A percentile compares a stretch with the other conserved stretches of the same genome.
phyloP scores from a whole-genome alignment of 2,113 vertebrate species.

The Zosterops borbonicus region DNA sequence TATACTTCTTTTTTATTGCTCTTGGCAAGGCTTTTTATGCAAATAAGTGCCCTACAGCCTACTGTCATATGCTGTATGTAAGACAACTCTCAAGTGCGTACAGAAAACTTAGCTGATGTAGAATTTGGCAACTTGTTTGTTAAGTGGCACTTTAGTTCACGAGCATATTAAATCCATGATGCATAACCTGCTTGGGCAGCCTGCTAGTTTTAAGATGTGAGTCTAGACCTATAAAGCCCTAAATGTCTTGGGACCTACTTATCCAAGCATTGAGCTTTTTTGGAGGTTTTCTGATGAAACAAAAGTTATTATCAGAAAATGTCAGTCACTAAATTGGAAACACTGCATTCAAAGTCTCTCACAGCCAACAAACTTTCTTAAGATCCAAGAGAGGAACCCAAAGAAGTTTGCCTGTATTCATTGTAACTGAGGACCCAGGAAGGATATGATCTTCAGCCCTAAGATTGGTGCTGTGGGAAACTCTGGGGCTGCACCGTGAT shows the following conservation, averaged over 20 bases:
- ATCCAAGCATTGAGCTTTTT: background rate
- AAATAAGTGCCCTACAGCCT: background rate
- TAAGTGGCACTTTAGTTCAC: constrained; percentile 20
- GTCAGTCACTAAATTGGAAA: background rate
- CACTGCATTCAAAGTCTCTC: background rate
- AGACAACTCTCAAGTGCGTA: background rate
- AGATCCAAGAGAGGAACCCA: background rate
- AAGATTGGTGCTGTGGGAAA: background rate
- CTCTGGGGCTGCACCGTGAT: background rate
- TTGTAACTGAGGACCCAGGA: background rate
- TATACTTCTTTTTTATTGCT: background rate
- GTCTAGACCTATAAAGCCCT: constrained; percentile 57
- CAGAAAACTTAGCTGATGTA: background rate
- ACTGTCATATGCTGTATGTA: background rate
- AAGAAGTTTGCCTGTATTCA: background rate
- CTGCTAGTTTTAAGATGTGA: constrained; percentile 41
- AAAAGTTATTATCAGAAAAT: background rate
- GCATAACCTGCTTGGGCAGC: background rate
- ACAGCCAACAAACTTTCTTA: background rate
- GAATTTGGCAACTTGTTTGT: background rate
- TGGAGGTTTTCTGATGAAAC: background rate
- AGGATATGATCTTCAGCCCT: background rate
- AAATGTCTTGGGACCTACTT: constrained; percentile 21
- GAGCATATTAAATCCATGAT: background rate
- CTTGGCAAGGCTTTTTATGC: background rate